Percentiles rank a stretch among this genome's conserved stretches.
phyloP scores from a whole-genome alignment of 1,140 invertebrate genomes.

The Agraylea sexmaculata region DNA sequence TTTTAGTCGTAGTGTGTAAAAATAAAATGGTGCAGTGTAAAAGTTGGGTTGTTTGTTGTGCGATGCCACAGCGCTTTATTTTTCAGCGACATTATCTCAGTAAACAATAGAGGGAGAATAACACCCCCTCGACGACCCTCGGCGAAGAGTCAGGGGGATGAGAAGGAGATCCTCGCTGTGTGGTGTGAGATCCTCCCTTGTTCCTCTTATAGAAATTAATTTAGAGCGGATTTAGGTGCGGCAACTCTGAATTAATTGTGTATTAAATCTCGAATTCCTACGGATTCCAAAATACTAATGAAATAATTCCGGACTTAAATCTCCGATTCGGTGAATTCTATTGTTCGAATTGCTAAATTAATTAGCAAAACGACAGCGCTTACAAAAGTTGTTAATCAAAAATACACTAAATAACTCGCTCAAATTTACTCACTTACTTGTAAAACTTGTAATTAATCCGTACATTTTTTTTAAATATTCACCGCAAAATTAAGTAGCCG shows the following conservation, averaged over 20 bases:
- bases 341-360: neutral
- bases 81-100: neutral
- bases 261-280: slow-evolving; percentile 22
- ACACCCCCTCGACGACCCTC: too few relatives aligned
- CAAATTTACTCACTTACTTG: too few relatives aligned
- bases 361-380: neutral
- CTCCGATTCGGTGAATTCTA: too few relatives aligned
- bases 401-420: too few relatives aligned
- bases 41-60: neutral
- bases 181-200: neutral
- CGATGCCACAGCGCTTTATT: neutral
- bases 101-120: too few relatives aligned
- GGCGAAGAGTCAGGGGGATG: too few relatives aligned
- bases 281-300: too few relatives aligned
- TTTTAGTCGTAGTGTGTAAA: slow-evolving; percentile 10
- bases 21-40: slow-evolving; percentile 2
- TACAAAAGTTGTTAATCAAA: too few relatives aligned
- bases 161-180: slow-evolving; percentile 1
- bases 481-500: too few relatives aligned
- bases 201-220: slow-evolving; percentile 19
- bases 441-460: too few relatives aligned
- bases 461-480: too few relatives aligned
- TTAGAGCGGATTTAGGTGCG: slow-evolving; percentile 19
- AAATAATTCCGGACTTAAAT: too few relatives aligned
- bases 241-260: slow-evolving; percentile 21